phyloP scores from a whole-genome alignment of 2,888 invertebrate genomes.

The Cyclophora punctaria region DNA sequence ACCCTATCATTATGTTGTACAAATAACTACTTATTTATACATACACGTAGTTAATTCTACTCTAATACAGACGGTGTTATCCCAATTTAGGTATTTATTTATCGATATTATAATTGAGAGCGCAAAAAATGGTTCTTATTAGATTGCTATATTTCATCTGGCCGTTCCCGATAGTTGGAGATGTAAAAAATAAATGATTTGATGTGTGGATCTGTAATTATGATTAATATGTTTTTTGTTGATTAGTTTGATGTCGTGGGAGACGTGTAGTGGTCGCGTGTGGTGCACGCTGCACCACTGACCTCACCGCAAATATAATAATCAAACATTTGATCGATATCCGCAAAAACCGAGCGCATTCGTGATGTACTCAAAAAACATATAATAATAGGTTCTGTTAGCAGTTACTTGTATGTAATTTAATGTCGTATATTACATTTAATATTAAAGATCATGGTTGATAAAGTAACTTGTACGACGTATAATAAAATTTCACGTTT shows the following conservation, averaged over 20 bases:
- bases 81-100: slow-evolving; percentile 46
- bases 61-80: slow-evolving; percentile 37
- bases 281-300: slow-evolving; percentile 26
- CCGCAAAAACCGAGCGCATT: slow-evolving; percentile 21
- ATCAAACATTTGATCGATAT: slow-evolving; percentile 21
- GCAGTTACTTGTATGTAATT: not conserved
- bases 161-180: slow-evolving; percentile 38
- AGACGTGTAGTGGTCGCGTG: slow-evolving; percentile 29
- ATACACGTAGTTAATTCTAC: slow-evolving; percentile 49
- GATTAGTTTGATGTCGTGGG: slow-evolving; percentile 44
- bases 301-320: slow-evolving; percentile 13
- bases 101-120: slow-evolving; percentile 48
- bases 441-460: too few relatives aligned
- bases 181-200: slow-evolving; percentile 40
- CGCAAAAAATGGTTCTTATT: slow-evolving; percentile 37
- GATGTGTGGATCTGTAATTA: slow-evolving; percentile 49
- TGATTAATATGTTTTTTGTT: slow-evolving; percentile 61
- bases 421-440: too few relatives aligned
- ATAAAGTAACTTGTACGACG: too few relatives aligned
- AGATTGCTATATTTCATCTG: slow-evolving; percentile 46
- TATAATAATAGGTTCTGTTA: slow-evolving; percentile 11
- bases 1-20: slow-evolving; percentile 68
- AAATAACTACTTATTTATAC: slow-evolving; percentile 67
- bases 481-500: not conserved
- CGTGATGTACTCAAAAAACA: slow-evolving; percentile 19